Evolutionary conservation across 1,140 invertebrate species (phyloP), one percentile per base, ranked within the genome.

Genomic region (Drosophila grimshawi): DNA sequence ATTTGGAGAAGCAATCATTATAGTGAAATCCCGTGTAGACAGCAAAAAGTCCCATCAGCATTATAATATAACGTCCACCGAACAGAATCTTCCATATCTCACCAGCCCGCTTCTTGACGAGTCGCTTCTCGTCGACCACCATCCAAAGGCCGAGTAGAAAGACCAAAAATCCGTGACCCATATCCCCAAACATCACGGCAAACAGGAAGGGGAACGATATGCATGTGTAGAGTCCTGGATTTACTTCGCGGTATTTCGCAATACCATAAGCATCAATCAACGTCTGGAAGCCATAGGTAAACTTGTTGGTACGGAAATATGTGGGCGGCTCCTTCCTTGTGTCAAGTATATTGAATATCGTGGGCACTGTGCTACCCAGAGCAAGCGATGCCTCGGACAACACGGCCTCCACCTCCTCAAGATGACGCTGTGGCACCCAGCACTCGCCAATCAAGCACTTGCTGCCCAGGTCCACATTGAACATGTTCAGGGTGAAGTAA

Each of bases 41-140:
- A 0, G 98, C 99, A 92, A 99, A 99, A 0, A 97, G 81, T 1
- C 98, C 98, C 98, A 99, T 99, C 57, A 99, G 93, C 11, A 99
- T 93, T 41, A 99, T 98, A 70, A 99, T 98, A 93, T 99, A 99
- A 43, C 98, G 96, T 57, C 98, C 98, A 19, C 96, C 96, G 91
- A 99, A 99, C 94, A 99, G 98, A 49, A 98, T 99, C 83, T 96
- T 97, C 96, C 97, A 98, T 78, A 99, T 99, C 95, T 97, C 96
- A 80, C 95, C 96, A 69, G 93, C 95, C 2, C 94, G 94, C 80
- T 95, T 95, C 78, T 95, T 94, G 7, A 93, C 27, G 8, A 90
- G 52, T 48, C 94, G 94, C 49, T 96, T 96, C 89, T 98, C 97
- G 56, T 95, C 95, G 2, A 96, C 66, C 90, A 96, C 94, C 91